phyloP scores from a whole-genome alignment of 1,140 invertebrate species.

The Drosophila pallidifrons region DNA sequence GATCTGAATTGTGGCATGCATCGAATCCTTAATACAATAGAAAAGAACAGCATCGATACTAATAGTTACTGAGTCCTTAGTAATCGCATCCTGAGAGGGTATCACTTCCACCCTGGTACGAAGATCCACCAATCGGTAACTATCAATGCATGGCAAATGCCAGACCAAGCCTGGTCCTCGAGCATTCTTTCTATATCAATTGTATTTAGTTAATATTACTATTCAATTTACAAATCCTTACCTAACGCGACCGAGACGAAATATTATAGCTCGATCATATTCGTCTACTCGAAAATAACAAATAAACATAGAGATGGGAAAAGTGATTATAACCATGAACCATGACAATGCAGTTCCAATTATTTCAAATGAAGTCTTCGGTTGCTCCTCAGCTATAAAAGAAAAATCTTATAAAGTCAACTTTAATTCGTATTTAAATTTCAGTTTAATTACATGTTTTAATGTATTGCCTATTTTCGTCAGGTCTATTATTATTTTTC shows the following conservation, averaged over 20 bases:
- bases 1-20: conserved; percentile 92
- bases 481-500: background rate
- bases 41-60: conserved; percentile 92
- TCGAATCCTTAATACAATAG: conserved; percentile 91
- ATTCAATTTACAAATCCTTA: conserved; percentile 55
- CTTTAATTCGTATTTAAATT: too few species aligned
- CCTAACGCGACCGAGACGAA: conserved; percentile 92
- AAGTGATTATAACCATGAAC: conserved; percentile 90
- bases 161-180: conserved; percentile 86
- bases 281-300: conserved; percentile 89
- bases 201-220: too few species aligned
- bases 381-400: conserved; percentile 43
- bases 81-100: conserved; percentile 89
- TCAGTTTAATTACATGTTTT: conserved; percentile 1
- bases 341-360: conserved; percentile 91
- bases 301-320: conserved; percentile 92
- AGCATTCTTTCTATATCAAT: conserved; percentile 18
- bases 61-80: conserved; percentile 92
- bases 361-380: conserved; percentile 86
- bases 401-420: too few species aligned
- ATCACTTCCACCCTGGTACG: conserved; percentile 91
- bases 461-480: background rate
- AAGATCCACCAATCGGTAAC: conserved; percentile 90
- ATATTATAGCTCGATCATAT: conserved; percentile 94
- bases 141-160: conserved; percentile 93